phyloP scores from a whole-genome alignment of 2,797 vertebrate genomes.

The Silurus aristotelis region DNA sequence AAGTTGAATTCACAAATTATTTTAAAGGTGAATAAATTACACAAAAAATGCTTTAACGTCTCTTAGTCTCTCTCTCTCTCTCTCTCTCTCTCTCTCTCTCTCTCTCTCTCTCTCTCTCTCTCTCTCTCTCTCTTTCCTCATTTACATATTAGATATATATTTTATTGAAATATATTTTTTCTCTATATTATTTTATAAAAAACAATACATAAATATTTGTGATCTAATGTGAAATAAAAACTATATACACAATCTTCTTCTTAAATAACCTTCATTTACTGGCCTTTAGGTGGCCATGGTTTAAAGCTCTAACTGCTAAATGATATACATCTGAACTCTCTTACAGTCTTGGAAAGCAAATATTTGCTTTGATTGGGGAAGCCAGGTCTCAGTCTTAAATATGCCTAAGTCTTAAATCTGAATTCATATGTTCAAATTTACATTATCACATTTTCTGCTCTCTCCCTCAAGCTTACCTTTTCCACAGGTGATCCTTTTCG shows the following conservation, averaged over 20 bases:
- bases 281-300: background rate
- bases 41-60: background rate
- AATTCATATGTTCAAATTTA: constrained; percentile 29
- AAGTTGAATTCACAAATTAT: background rate
- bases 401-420: constrained; percentile 13
- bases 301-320: background rate
- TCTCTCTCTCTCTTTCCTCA: no score
- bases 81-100: no score
- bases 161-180: no score
- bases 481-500: constrained; percentile 79
- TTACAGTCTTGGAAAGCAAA: constrained; percentile 9
- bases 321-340: background rate
- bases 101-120: no score
- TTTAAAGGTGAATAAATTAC: constrained; percentile 18
- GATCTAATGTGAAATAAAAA: background rate
- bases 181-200: no score
- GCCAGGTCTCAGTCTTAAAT: constrained; percentile 19
- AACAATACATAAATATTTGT: no score
- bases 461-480: constrained; percentile 67
- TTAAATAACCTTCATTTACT: constrained; percentile 19
- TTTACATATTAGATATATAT: no score
- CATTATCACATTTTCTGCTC: background rate
- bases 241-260: background rate
- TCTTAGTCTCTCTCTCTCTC: background rate
- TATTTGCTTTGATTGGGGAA: constrained; percentile 19